A percentile compares a stretch with the other conserved stretches of the same genome.
These are phyloP conservation scores for Hirudo medicinalis DNA, from an alignment of 1,140 invertebrate species.

Conservation along the genomic window DNA sequence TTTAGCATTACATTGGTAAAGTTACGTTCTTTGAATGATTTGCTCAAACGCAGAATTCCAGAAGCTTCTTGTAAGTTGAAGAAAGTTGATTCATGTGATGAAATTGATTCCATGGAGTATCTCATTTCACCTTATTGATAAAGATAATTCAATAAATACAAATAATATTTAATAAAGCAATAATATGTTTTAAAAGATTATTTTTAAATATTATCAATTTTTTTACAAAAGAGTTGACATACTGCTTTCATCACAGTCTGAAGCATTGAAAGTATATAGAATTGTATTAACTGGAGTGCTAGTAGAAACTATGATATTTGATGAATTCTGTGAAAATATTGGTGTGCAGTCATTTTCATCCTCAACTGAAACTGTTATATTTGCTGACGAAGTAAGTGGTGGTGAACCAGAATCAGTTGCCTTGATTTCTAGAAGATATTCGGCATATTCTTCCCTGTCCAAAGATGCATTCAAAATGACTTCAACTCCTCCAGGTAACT, in stretches of 20 bases:
- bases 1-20: too few species aligned
- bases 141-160: neutral
- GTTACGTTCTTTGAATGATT: too few species aligned
- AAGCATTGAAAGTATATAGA: neutral
- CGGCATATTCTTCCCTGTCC: slow-evolving; percentile 12
- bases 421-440: slow-evolving; percentile 8
- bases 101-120: neutral
- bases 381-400: slow-evolving; percentile 10
- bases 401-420: slow-evolving; percentile 16
- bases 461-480: slow-evolving; percentile 9
- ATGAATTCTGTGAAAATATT: neutral
- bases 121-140: neutral
- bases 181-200: neutral
- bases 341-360: slow-evolving; percentile 12
- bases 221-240: neutral
- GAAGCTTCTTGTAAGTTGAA: too few species aligned
- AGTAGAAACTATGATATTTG: neutral
- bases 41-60: too few species aligned
- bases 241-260: slow-evolving; percentile 4
- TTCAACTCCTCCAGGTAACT: neutral
- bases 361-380: slow-evolving; percentile 3
- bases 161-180: neutral
- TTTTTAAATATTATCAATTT: neutral
- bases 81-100: neutral
- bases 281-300: slow-evolving; percentile 13